phyloP scores from a whole-genome alignment of 2,888 invertebrate species.

The Melieria omissa region DNA sequence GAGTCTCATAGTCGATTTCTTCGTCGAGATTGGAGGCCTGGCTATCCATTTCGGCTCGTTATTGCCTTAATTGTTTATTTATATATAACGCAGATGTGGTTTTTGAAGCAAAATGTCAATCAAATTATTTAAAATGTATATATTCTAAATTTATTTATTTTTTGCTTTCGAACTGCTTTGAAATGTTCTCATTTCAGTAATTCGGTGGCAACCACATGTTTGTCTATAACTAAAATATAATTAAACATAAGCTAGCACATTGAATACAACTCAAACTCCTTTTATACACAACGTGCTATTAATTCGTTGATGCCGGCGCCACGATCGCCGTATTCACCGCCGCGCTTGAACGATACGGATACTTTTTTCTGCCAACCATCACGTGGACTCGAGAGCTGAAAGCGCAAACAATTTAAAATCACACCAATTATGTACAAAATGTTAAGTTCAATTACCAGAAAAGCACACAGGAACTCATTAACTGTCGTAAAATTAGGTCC shows the following conservation, averaged over 20 bases:
- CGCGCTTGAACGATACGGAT: conserved; percentile 61
- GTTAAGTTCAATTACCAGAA: conserved; percentile 60
- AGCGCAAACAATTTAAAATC: conserved; percentile 16
- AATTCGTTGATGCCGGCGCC: conserved; percentile 61
- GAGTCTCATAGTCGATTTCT: conserved; percentile 53
- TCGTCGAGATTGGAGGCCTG: conserved; percentile 10
- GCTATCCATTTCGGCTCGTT: conserved; percentile 20
- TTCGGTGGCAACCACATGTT: background rate
- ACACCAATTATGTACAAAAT: background rate
- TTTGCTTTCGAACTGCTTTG: no score
- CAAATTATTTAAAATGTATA: conserved; percentile 24
- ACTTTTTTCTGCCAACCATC: conserved; percentile 66
- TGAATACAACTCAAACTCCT: conserved; percentile 24
- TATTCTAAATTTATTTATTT: no score
- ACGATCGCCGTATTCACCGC: conserved; percentile 67
- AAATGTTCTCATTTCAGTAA: no score
- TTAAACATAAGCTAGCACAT: conserved; percentile 5
- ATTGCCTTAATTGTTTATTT: conserved; percentile 2
- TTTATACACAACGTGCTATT: conserved; percentile 62
- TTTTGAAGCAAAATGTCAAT: conserved; percentile 26
- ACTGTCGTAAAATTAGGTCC: conserved; percentile 63
- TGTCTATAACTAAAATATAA: conserved; percentile 25
- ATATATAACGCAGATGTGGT: conserved; percentile 10
- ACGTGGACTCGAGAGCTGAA: conserved; percentile 62
- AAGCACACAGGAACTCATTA: conserved; percentile 59